Base-by-base conservation (phyloP, 2,113 vertebrate genomes). In the Phrynosoma platyrhinos region DNA sequence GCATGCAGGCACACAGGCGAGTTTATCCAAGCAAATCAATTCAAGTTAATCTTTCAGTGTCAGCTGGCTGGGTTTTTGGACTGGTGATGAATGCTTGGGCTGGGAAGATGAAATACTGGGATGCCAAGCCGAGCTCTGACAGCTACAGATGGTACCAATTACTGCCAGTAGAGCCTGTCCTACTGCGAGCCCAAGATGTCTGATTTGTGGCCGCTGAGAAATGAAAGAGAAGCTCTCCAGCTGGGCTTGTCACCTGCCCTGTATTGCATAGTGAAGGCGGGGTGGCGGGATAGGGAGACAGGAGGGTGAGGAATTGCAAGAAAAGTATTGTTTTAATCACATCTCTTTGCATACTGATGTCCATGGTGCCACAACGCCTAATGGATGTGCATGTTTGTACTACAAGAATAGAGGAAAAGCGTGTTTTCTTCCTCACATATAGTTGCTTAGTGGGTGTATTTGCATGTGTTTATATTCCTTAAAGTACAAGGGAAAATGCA, bases 81-180 rank as follows among this genome's bases (percentile, higher is more conserved):
- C 93, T 94, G 90, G 95, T 97, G 97, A 97, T 97, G 96, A 97
- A 97, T 97, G 96, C 94, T 95, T 97, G 95, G 96, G 97, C 97
- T 96, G 95, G 95, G 95, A 96, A 96, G 95, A 97, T 96, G 95
- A 97, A 97, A 97, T 97, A 96, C 95, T 94, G 94, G 96, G 96
- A 96, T 97, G 96, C 96, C 95, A 96, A 95, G 95, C 95, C 94
- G 94, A 94, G 93, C 92, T 97, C 96, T 98, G 97, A 97, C 97
- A 97, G 96, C 97, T 97, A 97, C 98, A 98, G 98, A 98, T 98
- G 97, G 98, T 98, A 96, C 97, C 97, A 97, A 97, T 97, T 97
- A 97, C 97, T 97, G 97, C 96, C 96, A 97, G 96, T 95, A 96
- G 96, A 96, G 96, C 95, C 95, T 96, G 96, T 97, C 94, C 96